Evolutionary conservation across 2,113 vertebrate genomes (phyloP), one percentile per base, ranked within the genome.

Genomic region (Callaeas wilsoni): DNA sequence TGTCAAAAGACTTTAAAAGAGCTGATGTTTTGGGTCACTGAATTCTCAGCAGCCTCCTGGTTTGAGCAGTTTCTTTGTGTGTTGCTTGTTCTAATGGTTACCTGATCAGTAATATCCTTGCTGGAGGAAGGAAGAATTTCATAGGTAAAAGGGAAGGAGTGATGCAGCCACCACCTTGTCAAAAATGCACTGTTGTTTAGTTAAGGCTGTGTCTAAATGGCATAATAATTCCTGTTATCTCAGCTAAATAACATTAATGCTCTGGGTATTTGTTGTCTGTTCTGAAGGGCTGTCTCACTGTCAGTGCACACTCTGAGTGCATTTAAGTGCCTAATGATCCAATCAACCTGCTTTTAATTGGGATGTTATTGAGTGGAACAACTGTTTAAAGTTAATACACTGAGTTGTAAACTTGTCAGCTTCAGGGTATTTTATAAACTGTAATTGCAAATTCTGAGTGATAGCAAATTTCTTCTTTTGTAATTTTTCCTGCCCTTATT

Each of bases 341-440:
- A 83, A 53, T 30, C 78, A 95, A 4, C 83, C 47, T 70, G 70
- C 55, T 91, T 94, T 90, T 95, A 90, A 95, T 85, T 96, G 88
- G 64, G 32, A 39, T 64, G 75, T 71, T 90, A 68, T 7, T 93
- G 91, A 44, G 68, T 96, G 93, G 86, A 91, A 47, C 89, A 91
- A 22, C 80, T 76, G 55, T 37, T 93, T 41, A 8, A 70, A 57
- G 75, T 85, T 89, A 84, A 70, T 50, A 12, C 50, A 68, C 8
- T 11, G 82, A 69, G 22, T n/a, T 70, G 52, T 90, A 75, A 92
- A 55, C 5, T 1, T 39, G 35, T 71, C 50, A 59, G 13, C 18
- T 55, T 83, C 12, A 11, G 17, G 26, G 4, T 7, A 3, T 78
- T 85, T 86, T 84, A 50, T 80, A 22, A 15, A 25, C 42, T 65